A percentile compares a stretch with the other conserved stretches of the same genome.
Conservation (phyloP, 2,113 vertebrate species). For the Fulmarus glacialis region DNA sequence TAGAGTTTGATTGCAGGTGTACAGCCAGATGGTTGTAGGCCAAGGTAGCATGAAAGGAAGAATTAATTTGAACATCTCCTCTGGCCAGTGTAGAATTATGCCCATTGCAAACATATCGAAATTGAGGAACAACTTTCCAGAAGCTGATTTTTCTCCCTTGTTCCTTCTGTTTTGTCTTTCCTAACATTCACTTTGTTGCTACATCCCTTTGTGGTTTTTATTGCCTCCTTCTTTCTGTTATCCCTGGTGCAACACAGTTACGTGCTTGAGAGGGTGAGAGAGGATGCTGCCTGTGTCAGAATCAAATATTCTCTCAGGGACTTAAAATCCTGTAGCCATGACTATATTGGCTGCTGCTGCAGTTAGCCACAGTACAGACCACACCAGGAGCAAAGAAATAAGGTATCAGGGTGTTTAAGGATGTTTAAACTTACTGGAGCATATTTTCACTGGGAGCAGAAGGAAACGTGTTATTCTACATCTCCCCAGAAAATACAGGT, state of each 20-base stretch:
- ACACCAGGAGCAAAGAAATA: not conserved
- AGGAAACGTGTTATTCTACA: not conserved
- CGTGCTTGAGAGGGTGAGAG: not conserved
- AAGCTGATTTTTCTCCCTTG: not conserved
- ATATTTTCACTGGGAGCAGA: not conserved
- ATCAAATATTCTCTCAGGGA: not conserved
- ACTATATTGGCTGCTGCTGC: not conserved
- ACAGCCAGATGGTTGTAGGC: not conserved
- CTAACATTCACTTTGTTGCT: not conserved
- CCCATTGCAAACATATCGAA: not conserved
- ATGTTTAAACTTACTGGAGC: not conserved
- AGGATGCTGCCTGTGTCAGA: not conserved
- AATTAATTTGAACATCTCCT: not conserved
- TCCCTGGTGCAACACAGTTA: not conserved
- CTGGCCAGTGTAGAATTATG: not conserved
- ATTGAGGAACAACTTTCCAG: not conserved
- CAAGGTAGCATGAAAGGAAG: not conserved
- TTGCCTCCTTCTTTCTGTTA: not conserved
- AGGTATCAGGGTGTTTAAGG: not conserved
- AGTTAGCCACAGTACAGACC: not conserved
- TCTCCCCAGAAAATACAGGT: not conserved
- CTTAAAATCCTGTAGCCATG: not conserved
- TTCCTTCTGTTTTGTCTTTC: not conserved
- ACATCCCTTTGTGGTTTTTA: not conserved
- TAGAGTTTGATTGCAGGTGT: not conserved